Evolutionary conservation across 2,113 vertebrate species (phyloP).

Genomic region (Brachyhypopomus gauderio): DNA sequence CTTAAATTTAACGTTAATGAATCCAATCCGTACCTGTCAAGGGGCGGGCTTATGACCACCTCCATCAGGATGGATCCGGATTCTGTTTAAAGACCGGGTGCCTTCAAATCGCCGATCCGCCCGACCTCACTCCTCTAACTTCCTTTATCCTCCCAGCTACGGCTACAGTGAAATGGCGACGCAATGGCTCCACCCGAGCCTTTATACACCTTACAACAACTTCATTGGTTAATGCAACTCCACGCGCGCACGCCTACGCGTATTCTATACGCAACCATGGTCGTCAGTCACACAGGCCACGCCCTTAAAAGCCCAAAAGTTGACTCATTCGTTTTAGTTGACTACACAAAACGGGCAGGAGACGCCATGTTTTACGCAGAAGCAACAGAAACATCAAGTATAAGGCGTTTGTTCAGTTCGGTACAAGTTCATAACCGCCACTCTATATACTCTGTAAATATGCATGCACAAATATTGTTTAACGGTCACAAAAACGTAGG

Average conservation of each 20-base stretch:
- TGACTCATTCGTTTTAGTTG: background rate
- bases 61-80: constrained; percentile 82
- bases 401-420: no score
- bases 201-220: constrained; percentile 68
- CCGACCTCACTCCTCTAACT: constrained; percentile 57
- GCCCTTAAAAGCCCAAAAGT: constrained; percentile 22
- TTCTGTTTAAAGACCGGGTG: constrained; percentile 68
- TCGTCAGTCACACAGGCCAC: constrained; percentile 58
- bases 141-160: constrained; percentile 27
- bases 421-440: no score
- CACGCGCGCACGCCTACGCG: constrained; percentile 52
- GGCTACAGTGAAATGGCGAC: constrained; percentile 79
- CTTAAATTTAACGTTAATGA: constrained; percentile 63
- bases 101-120: constrained; percentile 63
- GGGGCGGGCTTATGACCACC: constrained; percentile 74
- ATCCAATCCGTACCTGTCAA: constrained; percentile 79
- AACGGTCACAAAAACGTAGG: constrained; percentile 63
- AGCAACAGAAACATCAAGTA: no score
- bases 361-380: no score
- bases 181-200: constrained; percentile 63
- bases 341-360: background rate
- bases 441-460: constrained; percentile 62
- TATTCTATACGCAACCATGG: constrained; percentile 49
- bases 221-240: constrained; percentile 63
- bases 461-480: constrained; percentile 44